Percentiles rank a stretch among this genome's conserved stretches.
These are phyloP conservation scores for Trachelus stipa DNA, from an alignment of 2,888 invertebrate species.

Conservation along the genomic window DNA sequence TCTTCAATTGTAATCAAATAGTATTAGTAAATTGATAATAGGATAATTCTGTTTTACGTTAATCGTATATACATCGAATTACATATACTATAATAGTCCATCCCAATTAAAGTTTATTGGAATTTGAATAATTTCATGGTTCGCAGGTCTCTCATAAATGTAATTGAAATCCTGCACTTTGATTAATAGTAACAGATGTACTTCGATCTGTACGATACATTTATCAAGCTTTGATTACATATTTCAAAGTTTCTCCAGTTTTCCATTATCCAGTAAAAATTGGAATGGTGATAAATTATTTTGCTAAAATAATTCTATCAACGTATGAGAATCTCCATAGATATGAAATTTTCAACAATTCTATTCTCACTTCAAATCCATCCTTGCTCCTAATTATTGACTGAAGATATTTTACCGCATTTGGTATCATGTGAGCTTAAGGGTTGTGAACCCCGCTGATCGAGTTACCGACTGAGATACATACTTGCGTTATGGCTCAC, in stretches of 20 bases:
- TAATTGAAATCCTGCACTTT: too few species aligned
- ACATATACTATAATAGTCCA: too few species aligned
- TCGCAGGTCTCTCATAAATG: not conserved
- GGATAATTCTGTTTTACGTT: too few species aligned
- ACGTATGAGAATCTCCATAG: not conserved
- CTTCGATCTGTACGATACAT: too few species aligned
- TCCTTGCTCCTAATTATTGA: not conserved
- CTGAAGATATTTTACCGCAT: not conserved
- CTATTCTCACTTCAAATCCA: not conserved
- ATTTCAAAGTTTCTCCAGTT: too few species aligned
- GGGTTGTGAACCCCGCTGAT: not conserved
- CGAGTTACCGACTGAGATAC: not conserved
- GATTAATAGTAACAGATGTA: too few species aligned
- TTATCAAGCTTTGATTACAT: too few species aligned
- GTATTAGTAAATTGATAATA: not conserved
- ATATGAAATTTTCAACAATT: not conserved
- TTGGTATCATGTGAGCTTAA: not conserved
- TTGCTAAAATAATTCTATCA: not conserved
- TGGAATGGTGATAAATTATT: too few species aligned
- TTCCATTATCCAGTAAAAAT: too few species aligned
- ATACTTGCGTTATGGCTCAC: too few species aligned
- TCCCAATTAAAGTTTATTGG: not conserved
- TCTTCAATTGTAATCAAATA: not conserved
- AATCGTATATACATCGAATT: too few species aligned
- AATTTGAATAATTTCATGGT: too few species aligned